Percentiles rank a stretch among this genome's conserved stretches.
Conservation (phyloP, 2,113 vertebrate genomes). For the Triplophysa rosa region DNA sequence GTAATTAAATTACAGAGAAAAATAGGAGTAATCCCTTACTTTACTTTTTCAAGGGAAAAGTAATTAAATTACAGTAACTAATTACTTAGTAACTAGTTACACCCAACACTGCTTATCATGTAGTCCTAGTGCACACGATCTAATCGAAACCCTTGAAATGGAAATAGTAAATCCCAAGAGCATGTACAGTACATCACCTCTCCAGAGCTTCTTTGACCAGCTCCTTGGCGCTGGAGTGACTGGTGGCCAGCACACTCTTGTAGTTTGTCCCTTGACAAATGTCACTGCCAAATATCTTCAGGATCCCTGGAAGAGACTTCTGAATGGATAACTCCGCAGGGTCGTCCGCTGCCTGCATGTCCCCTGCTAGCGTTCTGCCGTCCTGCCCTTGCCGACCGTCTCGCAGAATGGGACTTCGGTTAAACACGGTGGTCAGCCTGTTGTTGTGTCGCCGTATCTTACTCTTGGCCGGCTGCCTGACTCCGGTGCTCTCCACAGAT, state of each 20-base stretch:
- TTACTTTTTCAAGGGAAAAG: too few relatives aligned
- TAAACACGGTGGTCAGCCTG: constrained; percentile 72
- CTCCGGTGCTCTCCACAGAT: constrained; percentile 67
- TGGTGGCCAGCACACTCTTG: constrained; percentile 77
- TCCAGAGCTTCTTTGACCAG: constrained; percentile 79
- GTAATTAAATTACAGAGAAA: too few relatives aligned
- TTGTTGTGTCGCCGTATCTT: constrained; percentile 80
- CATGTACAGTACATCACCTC: constrained; percentile 63
- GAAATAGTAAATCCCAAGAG: background rate
- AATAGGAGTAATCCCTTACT: too few relatives aligned
- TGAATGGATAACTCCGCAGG: constrained; percentile 72
- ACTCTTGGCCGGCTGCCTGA: constrained; percentile 77
- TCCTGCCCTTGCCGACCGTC: constrained; percentile 39
- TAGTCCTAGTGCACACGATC: too few relatives aligned
- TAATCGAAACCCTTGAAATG: background rate
- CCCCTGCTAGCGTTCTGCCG: constrained; percentile 34
- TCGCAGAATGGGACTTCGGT: constrained; percentile 66
- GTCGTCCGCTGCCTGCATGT: constrained; percentile 60
- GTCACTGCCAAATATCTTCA: constrained; percentile 78
- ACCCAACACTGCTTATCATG: too few relatives aligned
- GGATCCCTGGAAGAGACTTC: constrained; percentile 73
- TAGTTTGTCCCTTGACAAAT: constrained; percentile 78
- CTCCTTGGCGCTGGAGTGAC: constrained; percentile 72
- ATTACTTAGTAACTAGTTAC: too few relatives aligned
- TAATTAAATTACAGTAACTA: too few relatives aligned